These are phyloP conservation scores for Stomatorhinus ivindoensis DNA, from an alignment of 2,113 vertebrate species.

Conservation along the genomic window DNA sequence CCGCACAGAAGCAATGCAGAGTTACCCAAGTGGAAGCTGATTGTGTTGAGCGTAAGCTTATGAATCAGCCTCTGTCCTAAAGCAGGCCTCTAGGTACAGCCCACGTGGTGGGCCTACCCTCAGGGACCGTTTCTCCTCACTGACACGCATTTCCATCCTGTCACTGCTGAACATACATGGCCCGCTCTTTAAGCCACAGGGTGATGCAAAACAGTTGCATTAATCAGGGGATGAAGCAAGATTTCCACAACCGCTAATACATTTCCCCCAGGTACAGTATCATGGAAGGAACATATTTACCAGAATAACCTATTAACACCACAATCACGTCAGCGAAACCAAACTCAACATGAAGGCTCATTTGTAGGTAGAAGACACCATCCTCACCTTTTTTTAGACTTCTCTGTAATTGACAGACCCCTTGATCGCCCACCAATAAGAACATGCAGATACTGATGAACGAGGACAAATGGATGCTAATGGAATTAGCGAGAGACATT, in stretches of 20 bases:
- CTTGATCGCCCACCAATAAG: neutral
- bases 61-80: neutral
- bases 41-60: neutral
- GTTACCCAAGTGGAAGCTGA: neutral
- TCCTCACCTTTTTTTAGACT: neutral
- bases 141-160: neutral
- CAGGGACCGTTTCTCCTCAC: neutral
- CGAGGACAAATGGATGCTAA: neutral
- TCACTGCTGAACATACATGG: neutral
- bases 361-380: neutral
- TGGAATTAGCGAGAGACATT: neutral
- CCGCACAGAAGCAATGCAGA: neutral
- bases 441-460: neutral
- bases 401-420: neutral
- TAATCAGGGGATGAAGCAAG: neutral
- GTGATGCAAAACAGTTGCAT: neutral
- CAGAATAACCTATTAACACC: neutral
- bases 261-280: neutral
- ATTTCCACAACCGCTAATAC: neutral
- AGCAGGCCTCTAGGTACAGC: neutral
- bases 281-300: neutral
- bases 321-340: neutral
- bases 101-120: neutral
- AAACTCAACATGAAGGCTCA: neutral
- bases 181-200: neutral